A percentile compares a stretch with the other conserved stretches of the same genome.
These are phyloP conservation scores for Neomicropteryx cornuta DNA, from an alignment of 1,140 invertebrate genomes.

Conservation along the genomic window DNA sequence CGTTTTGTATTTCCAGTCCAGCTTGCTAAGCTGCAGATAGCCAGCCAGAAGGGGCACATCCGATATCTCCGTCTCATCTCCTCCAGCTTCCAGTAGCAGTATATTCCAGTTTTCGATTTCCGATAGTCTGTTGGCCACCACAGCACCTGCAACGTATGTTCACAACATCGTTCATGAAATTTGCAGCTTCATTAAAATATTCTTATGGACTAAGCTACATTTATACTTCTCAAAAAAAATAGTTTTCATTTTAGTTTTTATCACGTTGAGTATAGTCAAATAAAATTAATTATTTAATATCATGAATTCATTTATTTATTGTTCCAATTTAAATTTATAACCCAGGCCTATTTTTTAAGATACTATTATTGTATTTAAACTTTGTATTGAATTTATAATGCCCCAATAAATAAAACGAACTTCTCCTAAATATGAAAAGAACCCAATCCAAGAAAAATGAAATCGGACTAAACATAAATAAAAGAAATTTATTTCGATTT, in stretches of 20 bases:
- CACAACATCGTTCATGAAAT: neutral
- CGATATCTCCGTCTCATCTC: constrained; percentile 81
- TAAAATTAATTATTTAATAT: neutral
- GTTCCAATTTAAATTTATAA: no score
- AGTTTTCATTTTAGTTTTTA: neutral
- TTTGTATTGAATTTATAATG: no score
- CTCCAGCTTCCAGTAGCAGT: constrained; percentile 80
- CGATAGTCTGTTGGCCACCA: constrained; percentile 77
- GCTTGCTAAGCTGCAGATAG: constrained; percentile 73
- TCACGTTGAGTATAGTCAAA: no score
- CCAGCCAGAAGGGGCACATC: constrained; percentile 80
- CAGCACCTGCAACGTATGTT: constrained; percentile 63
- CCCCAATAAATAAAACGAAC: no score
- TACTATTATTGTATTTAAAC: no score
- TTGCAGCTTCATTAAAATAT: constrained; percentile 1
- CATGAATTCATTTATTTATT: no score
- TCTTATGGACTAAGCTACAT: neutral
- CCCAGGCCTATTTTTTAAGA: no score
- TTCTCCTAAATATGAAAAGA: no score
- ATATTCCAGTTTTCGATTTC: constrained; percentile 76
- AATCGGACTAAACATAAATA: no score
- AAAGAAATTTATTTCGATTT: no score
- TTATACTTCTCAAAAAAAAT: neutral
- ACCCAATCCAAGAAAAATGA: no score
- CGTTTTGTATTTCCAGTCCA: constrained; percentile 90